These are phyloP conservation scores for Hesperophylax magnus DNA, from an alignment of 1,140 invertebrate genomes.

Conservation along the genomic window DNA sequence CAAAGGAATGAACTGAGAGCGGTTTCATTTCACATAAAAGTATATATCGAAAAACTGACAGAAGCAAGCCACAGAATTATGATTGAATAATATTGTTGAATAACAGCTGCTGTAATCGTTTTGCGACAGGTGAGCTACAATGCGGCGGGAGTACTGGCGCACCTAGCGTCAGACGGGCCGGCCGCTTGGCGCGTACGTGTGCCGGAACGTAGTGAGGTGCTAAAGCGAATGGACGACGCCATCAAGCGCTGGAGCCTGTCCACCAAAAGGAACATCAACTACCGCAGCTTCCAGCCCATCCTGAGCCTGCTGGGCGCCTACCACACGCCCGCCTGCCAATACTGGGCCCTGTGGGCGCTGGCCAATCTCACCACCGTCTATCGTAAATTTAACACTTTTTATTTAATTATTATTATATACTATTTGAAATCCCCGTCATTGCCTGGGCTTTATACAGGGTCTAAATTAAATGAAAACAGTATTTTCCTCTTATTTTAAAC, in stretches of 20 bases:
- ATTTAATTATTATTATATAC: background rate
- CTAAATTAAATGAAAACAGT: too few relatives aligned
- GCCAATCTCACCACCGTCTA: slow-evolving; percentile 96
- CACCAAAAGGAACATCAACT: slow-evolving; percentile 95
- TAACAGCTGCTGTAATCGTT: too few relatives aligned
- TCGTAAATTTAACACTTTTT: slow-evolving; percentile 60
- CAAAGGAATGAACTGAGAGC: too few relatives aligned
- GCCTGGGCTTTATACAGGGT: too few relatives aligned
- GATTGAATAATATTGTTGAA: too few relatives aligned
- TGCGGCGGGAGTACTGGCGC: slow-evolving; percentile 94
- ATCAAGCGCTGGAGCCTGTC: slow-evolving; percentile 91
- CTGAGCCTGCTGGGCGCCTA: slow-evolving; percentile 83
- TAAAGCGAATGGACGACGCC: slow-evolving; percentile 83
- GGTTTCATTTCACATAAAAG: too few relatives aligned
- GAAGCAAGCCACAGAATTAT: too few relatives aligned
- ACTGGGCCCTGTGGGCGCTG: slow-evolving; percentile 98
- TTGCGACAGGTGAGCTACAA: slow-evolving; percentile 87
- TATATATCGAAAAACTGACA: too few relatives aligned
- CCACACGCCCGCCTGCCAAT: slow-evolving; percentile 91
- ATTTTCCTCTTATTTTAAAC: too few relatives aligned
- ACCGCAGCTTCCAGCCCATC: slow-evolving; percentile 95
- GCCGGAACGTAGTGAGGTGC: slow-evolving; percentile 81
- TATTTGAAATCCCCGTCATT: too few relatives aligned
- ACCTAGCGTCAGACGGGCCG: slow-evolving; percentile 93
- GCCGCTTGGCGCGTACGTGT: slow-evolving; percentile 84